Percentiles rank a stretch among this genome's conserved stretches.
Conservation (phyloP, 2,797 vertebrate genomes). For the Silurus lanzhouensis region DNA sequence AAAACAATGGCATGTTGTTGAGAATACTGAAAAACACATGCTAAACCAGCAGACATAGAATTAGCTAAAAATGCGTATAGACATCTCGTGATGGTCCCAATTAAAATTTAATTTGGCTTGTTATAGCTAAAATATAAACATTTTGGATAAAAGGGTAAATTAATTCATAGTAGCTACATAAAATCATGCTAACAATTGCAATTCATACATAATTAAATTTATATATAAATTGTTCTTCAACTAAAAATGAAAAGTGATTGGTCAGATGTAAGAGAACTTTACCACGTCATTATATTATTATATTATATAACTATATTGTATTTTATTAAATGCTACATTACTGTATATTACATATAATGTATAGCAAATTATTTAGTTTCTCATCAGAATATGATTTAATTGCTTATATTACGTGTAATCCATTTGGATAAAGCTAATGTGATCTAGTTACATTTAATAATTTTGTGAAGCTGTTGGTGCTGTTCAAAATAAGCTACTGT, state of each 20-base stretch:
- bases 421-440: not conserved
- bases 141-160: not conserved
- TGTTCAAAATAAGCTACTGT: not conserved
- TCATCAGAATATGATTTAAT: not conserved
- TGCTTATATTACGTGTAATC: not conserved
- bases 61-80: not conserved
- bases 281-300: too few species aligned
- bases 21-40: not conserved
- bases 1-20: not conserved
- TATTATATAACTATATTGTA: too few species aligned
- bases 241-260: not conserved
- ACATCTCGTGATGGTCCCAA: not conserved
- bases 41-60: not conserved
- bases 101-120: not conserved
- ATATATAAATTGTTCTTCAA: not conserved
- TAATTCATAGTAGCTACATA: not conserved
- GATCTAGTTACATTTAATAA: not conserved
- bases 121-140: not conserved
- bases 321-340: too few species aligned
- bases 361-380: too few species aligned
- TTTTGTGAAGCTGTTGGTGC: not conserved
- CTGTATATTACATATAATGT: too few species aligned
- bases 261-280: not conserved
- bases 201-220: too few species aligned
- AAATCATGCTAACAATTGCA: not conserved